Conservation (phyloP, 2,888 invertebrate genomes). For the Apoda limacodes region DNA sequence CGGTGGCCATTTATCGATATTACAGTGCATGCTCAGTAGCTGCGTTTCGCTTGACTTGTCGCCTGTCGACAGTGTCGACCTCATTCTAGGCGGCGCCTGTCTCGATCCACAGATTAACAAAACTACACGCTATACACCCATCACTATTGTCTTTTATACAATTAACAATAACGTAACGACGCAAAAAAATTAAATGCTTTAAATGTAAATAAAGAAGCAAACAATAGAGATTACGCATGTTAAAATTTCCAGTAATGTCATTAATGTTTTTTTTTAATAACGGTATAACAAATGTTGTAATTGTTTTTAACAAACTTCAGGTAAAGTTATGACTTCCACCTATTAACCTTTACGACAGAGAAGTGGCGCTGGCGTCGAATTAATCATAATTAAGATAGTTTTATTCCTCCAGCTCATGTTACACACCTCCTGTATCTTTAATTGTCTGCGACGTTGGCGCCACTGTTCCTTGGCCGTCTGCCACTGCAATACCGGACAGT, state of each 20-base stretch:
- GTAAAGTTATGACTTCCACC: conserved; percentile 24
- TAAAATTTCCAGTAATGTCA: too few species aligned
- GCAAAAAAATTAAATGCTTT: too few species aligned
- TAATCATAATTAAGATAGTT: conserved; percentile 38
- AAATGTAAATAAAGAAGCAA: too few species aligned
- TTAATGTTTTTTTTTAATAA: too few species aligned
- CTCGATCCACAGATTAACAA: conserved; percentile 46
- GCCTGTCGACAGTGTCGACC: conserved; percentile 33
- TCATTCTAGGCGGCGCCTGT: conserved; percentile 34
- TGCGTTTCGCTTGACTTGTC: conserved; percentile 35
- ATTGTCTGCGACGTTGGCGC: conserved; percentile 51
- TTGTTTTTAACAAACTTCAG: too few species aligned
- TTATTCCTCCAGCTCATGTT: conserved; percentile 48
- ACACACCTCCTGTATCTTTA: conserved; percentile 45
- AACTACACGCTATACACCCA: conserved; percentile 39
- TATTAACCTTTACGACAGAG: conserved; percentile 30
- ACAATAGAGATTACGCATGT: too few species aligned
- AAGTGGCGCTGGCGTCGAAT: conserved; percentile 33
- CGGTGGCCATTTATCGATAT: conserved; percentile 41
- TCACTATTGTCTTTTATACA: conserved; percentile 49
- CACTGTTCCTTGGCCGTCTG: conserved; percentile 52
- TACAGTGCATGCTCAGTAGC: conserved; percentile 27
- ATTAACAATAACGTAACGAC: background rate
- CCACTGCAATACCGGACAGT: conserved; percentile 42
- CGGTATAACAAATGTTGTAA: too few species aligned